Base-by-base conservation (phyloP, 1,140 invertebrate genomes). In the Batillaria attramentaria region DNA sequence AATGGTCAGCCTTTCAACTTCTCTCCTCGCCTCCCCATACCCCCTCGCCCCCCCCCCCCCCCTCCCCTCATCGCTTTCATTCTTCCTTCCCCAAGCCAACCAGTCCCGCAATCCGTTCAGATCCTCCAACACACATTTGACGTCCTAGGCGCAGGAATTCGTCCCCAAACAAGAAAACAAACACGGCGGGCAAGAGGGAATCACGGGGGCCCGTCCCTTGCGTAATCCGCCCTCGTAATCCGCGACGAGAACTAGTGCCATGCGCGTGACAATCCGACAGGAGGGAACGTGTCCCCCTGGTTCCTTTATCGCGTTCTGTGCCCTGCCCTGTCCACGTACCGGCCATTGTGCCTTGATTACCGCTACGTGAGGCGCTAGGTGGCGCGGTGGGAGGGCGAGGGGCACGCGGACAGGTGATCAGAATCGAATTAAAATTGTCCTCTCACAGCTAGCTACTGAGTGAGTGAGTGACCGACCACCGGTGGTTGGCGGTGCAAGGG, bases 241-340 rank as follows among this genome's bases (percentile, higher is more conserved):
- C 57, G 57, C 57, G 24, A 28, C 6, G 57, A 60, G 57, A 60
- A 4, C 57, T 4, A 60, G 24, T 8, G 6, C 8, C 8, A 6
- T n/a, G 57, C 24, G 57, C 57, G 57, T 60, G 57, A 60, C 24
- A 60, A n/a, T n/a, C n/a, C n/a, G n/a, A n/a, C n/a, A n/a, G n/a
- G n/a, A 60, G 57, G 57, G 57, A n/a, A 10, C 57, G 31, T n/a
- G 57, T 8, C 57, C 57, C 24, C 31, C 24, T 6, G 5, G 57
- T n/a, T 60, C 20, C 57, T 60, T 60, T 60, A 60, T 60, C 57
- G 57, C 57, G n/a, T n/a, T n/a, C n/a, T n/a, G n/a, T n/a, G n/a
- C n/a, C n/a, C n/a, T n/a, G n/a, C 31, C 24, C 6, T n/a, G 57
- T n/a, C 31, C 20, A 20, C 31, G 24, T 60, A 60, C 31, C 57